Conservation (phyloP, 2,797 vertebrate genomes). For the Bradypus variegatus region DNA sequence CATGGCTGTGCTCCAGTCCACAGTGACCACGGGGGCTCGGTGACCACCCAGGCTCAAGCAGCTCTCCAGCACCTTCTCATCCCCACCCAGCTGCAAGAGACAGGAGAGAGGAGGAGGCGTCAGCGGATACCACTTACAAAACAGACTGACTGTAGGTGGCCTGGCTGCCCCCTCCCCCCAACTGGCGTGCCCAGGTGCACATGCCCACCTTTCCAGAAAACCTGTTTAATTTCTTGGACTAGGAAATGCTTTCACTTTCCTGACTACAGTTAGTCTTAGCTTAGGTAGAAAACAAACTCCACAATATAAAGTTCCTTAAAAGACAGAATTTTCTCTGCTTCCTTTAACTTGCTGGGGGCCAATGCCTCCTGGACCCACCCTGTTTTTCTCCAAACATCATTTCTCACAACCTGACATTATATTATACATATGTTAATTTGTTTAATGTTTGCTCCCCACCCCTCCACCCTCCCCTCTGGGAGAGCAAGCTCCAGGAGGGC, state of each 20-base stretch:
- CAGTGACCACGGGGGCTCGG: conserved; percentile 93
- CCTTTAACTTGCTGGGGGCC: neutral
- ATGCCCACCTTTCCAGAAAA: neutral
- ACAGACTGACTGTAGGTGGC: neutral
- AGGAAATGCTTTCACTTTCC: neutral
- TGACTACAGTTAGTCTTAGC: neutral
- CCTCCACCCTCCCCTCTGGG: neutral
- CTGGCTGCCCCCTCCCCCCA: neutral
- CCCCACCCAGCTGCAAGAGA: conserved; percentile 79
- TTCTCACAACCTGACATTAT: rapidly evolving
- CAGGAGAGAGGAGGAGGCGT: neutral
- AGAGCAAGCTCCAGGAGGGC: neutral
- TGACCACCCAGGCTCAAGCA: conserved; percentile 91
- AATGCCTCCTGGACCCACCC: rapidly evolving
- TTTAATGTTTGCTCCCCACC: neutral
- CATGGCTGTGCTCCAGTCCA: conserved; percentile 95
- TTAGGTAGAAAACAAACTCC: neutral
- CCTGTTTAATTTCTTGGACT: neutral
- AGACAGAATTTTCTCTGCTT: neutral
- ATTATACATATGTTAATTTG: too few species aligned
- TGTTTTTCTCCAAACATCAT: too few species aligned
- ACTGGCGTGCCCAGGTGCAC: neutral
- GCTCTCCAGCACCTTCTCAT: conserved; percentile 83
- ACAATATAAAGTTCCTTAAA: neutral
- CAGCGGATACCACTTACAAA: neutral